These are phyloP conservation scores for Cheilinus undulatus DNA, from an alignment of 2,113 vertebrate species.

Conservation along the genomic window DNA sequence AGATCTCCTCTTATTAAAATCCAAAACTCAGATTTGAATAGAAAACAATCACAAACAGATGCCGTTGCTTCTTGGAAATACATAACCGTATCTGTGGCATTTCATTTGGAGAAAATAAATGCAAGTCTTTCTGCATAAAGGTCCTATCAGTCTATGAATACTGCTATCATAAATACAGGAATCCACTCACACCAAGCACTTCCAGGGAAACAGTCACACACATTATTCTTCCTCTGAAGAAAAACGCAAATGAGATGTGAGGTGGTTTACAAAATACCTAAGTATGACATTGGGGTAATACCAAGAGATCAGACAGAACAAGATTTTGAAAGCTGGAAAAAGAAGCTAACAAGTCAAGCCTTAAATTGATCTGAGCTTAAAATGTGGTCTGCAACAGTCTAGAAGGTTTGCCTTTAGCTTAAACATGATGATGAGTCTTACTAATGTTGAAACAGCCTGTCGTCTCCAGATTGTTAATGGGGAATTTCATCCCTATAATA, in stretches of 20 bases:
- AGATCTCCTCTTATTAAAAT: not conserved
- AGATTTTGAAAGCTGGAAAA: not conserved
- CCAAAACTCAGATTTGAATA: conserved; percentile 13
- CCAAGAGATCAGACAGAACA: conserved; percentile 7
- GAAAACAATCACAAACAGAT: conserved; percentile 30
- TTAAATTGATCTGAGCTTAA: not conserved
- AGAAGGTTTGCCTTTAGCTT: not conserved
- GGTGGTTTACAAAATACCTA: not conserved
- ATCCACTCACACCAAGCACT: conserved; percentile 21
- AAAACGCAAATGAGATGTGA: not conserved
- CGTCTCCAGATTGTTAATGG: not conserved
- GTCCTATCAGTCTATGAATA: conserved; percentile 33
- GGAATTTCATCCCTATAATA: conserved; percentile 1
- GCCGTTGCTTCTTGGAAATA: conserved; percentile 17
- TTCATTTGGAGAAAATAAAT: conserved; percentile 26
- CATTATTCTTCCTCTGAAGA: not conserved
- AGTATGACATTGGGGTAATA: not conserved
- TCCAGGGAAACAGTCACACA: not conserved
- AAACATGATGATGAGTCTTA: not conserved
- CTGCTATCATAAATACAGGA: conserved; percentile 41
- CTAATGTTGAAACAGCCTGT: not conserved
- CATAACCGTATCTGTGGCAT: not conserved
- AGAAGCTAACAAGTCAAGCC: not conserved
- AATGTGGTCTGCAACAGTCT: not conserved
- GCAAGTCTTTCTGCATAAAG: conserved; percentile 15